Percentiles rank a stretch among this genome's conserved stretches.
Evolutionary conservation across 2,113 vertebrate genomes (phyloP).

Genomic region (Gambusia affinis): DNA sequence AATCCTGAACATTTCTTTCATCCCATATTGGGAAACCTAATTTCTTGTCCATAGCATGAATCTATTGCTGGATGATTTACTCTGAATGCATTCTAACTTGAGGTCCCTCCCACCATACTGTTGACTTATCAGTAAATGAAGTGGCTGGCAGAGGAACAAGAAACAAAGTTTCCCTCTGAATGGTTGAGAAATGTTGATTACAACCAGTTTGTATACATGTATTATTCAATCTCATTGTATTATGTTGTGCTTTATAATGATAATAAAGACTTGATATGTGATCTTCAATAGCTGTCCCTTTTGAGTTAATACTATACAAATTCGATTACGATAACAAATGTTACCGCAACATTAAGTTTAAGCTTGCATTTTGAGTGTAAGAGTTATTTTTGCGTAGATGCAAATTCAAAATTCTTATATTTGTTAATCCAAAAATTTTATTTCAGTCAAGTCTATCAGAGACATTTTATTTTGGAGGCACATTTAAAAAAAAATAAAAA

Average conservation of each 20-base stretch:
- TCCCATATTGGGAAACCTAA: neutral
- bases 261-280: neutral
- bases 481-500: no score
- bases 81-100: neutral
- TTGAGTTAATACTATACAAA: neutral
- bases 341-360: neutral
- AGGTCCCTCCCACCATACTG: neutral
- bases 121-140: neutral
- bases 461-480: no score
- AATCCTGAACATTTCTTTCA: neutral
- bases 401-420: no score
- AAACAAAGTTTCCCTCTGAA: neutral
- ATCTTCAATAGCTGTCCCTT: neutral
- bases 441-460: no score
- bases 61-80: neutral
- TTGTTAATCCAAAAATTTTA: no score
- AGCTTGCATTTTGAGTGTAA: neutral
- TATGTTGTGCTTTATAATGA: neutral
- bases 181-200: neutral
- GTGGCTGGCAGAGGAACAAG: no score
- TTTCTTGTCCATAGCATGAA: neutral
- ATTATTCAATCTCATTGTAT: neutral
- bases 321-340: neutral
- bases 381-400: neutral
- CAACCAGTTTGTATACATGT: neutral